Evolutionary conservation across 2,113 vertebrate genomes (phyloP), one percentile per base, ranked within the genome.

Genomic region (Cyrtonyx montezumae): DNA sequence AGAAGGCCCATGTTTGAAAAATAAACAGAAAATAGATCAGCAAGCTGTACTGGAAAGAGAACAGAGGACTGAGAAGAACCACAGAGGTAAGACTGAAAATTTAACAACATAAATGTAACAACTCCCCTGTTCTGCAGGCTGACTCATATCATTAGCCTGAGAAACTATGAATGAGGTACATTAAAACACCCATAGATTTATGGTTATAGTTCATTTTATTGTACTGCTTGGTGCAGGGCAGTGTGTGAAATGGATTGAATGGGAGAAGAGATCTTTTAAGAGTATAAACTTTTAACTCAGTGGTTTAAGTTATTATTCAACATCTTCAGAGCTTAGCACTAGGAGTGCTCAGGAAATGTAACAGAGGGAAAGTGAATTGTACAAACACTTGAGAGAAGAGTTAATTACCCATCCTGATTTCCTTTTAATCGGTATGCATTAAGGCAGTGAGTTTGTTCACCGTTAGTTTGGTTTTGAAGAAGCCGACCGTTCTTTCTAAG

Each of bases 371-470:
- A 96, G 75, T 58, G 92, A 96, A 89, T 84, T 87, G 91, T 94
- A 87, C 81, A 91, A 94, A 93, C 95, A 94, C 84, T 93, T 93
- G 87, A 94, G 89, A 95, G 75, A 79, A 48, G 78, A 96, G 81
- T 94, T 96, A 96, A 96, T 96, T 96, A 89, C 59, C 78, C 84
- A 70, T 91, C 84, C 91, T 93, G 84, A 95, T 96, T 94, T 96
- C 81, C 94, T 94, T 95, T 94, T 94, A 95, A 93, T 94, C 34
- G 12, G 78, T 77, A 70, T 82, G 75, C 92, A 94, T 92, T 93
- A 87, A 88, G 63, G 59, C 87, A 76, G 63, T 22, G 55, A 92
- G 67, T 91, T 94, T 93, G 49, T 46, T 89, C 8, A 0, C 49
- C 0, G 0, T 67, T 92, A 89, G 63, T 58, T 82, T 89, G 70